Conservation (phyloP, 2,888 invertebrate genomes). For the Scaptomyza tumidula region DNA sequence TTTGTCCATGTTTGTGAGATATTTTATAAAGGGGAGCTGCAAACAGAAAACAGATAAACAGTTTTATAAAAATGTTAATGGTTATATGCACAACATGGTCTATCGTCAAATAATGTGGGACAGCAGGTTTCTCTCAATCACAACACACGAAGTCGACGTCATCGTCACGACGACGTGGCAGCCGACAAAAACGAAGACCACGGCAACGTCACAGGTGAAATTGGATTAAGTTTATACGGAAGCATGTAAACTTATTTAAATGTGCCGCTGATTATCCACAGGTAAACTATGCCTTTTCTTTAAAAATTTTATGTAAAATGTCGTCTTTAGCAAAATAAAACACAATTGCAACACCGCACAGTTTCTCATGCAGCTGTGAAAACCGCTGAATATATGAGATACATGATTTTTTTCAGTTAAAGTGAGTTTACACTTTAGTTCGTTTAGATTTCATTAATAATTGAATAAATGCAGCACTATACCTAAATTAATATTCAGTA, state of each 20-base stretch:
- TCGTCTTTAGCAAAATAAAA: neutral
- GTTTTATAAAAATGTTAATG: constrained; percentile 1
- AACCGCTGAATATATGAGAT: neutral
- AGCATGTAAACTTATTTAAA: neutral
- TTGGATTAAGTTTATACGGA: neutral
- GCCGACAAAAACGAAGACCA: constrained; percentile 15
- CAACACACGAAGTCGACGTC: constrained; percentile 28
- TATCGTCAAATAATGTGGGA: neutral
- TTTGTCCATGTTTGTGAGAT: constrained; percentile 93
- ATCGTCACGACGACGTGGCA: constrained; percentile 71
- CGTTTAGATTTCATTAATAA: constrained; percentile 1
- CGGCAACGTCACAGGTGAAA: constrained; percentile 66
- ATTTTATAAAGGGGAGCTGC: constrained; percentile 21
- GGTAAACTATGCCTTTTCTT: neutral
- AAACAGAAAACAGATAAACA: constrained; percentile 22
- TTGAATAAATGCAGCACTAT: neutral
- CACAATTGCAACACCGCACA: neutral
- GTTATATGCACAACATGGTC: neutral
- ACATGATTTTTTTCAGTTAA: too few species aligned
- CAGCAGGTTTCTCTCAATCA: constrained; percentile 55
- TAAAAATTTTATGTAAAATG: neutral
- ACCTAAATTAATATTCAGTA: constrained; percentile 13
- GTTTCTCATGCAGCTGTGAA: neutral
- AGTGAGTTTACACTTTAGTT: neutral
- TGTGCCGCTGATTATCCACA: neutral